A percentile compares a stretch with the other conserved stretches of the same genome.
Conservation (phyloP, 2,797 vertebrate genomes). For the Petrocephalus schoutedeni region DNA sequence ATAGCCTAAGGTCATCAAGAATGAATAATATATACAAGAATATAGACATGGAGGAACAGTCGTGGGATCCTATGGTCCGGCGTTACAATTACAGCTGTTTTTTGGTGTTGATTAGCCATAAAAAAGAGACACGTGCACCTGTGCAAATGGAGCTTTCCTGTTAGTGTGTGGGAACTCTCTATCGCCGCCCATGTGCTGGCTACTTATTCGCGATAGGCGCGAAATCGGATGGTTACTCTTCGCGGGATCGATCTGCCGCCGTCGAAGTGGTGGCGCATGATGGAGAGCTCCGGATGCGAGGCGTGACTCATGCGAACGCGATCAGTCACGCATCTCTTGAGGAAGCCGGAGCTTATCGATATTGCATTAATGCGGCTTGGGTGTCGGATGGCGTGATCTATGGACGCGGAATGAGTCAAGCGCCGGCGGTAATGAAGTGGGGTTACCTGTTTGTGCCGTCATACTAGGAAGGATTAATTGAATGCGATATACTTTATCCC, state of each 20-base stretch:
- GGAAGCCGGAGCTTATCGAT: background rate
- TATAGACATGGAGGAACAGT: too few relatives aligned
- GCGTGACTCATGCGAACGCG: background rate
- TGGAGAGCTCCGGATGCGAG: background rate
- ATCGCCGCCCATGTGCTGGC: constrained; percentile 4
- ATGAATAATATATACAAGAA: too few relatives aligned
- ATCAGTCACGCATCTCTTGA: background rate
- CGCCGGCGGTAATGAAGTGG: background rate
- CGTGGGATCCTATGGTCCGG: background rate
- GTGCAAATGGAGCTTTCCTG: background rate
- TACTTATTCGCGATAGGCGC: constrained; percentile 16
- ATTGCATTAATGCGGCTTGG: background rate
- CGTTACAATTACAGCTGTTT: background rate
- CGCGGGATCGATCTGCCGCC: constrained; percentile 17
- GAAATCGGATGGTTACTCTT: constrained; percentile 16
- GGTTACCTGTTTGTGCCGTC: constrained; percentile 30
- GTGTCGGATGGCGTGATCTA: background rate
- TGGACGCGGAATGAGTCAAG: background rate
- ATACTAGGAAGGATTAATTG: constrained; percentile 45
- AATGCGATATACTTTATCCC: constrained; percentile 48
- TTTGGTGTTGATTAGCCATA: background rate
- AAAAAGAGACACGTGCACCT: background rate
- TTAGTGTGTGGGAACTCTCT: background rate
- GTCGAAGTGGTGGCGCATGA: background rate
- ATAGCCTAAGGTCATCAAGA: too few relatives aligned